Evolutionary conservation across 1,140 invertebrate genomes (phyloP).

Genomic region (Theocolax elegans): DNA sequence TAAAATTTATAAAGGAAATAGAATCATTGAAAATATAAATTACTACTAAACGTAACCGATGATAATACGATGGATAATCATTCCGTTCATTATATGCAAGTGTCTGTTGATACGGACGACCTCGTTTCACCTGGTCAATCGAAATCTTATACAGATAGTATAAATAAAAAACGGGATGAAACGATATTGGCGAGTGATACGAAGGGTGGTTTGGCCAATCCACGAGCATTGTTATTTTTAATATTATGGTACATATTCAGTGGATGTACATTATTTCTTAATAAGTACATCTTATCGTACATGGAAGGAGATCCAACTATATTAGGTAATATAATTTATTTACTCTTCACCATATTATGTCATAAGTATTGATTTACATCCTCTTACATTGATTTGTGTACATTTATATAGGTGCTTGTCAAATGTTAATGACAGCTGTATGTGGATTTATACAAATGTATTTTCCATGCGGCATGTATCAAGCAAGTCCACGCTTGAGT

Average conservation of each 20-base stretch:
- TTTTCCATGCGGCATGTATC: slow-evolving; percentile 80
- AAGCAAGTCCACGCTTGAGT: slow-evolving; percentile 71
- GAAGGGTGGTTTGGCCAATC: slow-evolving; percentile 71
- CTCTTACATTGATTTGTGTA: too few relatives aligned
- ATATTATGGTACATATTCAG: slow-evolving; percentile 84
- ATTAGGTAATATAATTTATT: slow-evolving; percentile 71
- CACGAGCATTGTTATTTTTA: slow-evolving; percentile 76
- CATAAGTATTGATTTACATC: neutral
- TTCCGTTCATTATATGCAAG: slow-evolving; percentile 52
- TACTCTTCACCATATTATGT: too few relatives aligned
- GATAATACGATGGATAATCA: slow-evolving; percentile 56
- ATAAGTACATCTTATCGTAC: slow-evolving; percentile 85
- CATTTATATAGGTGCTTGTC: slow-evolving; percentile 72
- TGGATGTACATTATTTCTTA: slow-evolving; percentile 82
- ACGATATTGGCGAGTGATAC: slow-evolving; percentile 51
- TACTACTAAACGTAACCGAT: neutral
- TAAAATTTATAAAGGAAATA: too few relatives aligned
- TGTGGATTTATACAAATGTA: slow-evolving; percentile 84
- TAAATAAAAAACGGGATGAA: slow-evolving; percentile 54
- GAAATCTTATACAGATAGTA: slow-evolving; percentile 51
- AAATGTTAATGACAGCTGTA: slow-evolving; percentile 82
- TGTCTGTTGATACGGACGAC: slow-evolving; percentile 53
- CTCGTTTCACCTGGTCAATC: slow-evolving; percentile 46
- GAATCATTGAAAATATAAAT: neutral
- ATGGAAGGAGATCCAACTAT: slow-evolving; percentile 83